Conservation (phyloP, 2,113 vertebrate species). For the Pongo abelii region DNA sequence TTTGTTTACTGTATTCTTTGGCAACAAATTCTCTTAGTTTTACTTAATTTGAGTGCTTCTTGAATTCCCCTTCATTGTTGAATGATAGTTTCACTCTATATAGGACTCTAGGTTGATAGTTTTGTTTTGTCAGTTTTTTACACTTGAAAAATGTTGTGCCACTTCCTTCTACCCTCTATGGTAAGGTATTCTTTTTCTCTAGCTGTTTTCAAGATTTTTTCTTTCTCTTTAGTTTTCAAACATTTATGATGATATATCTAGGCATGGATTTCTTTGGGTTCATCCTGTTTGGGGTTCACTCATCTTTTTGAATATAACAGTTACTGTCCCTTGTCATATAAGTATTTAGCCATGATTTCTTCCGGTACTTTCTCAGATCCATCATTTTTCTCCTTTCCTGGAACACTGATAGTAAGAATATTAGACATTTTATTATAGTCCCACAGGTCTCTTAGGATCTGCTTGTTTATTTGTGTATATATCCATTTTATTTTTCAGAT, state of each 20-base stretch:
- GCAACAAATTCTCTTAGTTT: neutral
- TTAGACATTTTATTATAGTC: neutral
- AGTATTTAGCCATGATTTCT: neutral
- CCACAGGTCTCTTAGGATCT: neutral
- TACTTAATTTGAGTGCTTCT: neutral
- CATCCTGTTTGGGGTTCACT: neutral
- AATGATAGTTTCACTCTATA: neutral
- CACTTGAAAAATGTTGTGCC: neutral
- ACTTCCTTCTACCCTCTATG: neutral
- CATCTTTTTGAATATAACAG: neutral
- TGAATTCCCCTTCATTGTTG: neutral
- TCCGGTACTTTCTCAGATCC: neutral
- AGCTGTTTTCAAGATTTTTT: neutral
- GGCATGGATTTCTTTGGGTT: neutral
- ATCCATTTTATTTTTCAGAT: neutral
- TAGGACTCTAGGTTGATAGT: neutral
- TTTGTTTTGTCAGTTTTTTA: neutral
- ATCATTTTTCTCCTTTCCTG: neutral
- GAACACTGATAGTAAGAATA: neutral
- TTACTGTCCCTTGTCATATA: neutral
- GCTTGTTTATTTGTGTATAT: neutral
- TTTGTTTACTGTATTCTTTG: neutral
- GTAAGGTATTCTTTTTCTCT: neutral
- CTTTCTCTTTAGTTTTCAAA: neutral
- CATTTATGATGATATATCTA: neutral